These are phyloP conservation scores for Chrysolina haemoptera DNA, from an alignment of 2,888 invertebrate genomes.

Conservation along the genomic window DNA sequence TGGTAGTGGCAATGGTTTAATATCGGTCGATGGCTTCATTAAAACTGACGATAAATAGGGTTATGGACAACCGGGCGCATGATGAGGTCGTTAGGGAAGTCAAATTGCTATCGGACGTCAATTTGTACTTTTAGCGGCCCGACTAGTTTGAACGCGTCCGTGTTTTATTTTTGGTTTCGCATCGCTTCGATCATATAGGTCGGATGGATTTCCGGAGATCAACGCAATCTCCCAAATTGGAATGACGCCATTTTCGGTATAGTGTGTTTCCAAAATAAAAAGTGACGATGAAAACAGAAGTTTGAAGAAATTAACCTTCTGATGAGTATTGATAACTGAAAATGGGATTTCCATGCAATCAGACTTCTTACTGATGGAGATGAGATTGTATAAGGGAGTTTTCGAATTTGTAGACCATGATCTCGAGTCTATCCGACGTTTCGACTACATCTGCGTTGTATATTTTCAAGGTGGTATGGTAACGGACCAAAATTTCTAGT, in stretches of 20 bases:
- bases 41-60: constrained; percentile 54
- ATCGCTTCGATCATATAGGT: neutral
- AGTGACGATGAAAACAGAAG: neutral
- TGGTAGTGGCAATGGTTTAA: constrained; percentile 45
- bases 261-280: neutral
- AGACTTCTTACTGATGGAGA: no score
- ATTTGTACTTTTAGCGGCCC: constrained; percentile 34
- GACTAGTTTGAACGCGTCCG: constrained; percentile 7
- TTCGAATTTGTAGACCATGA: no score
- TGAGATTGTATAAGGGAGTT: no score
- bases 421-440: no score
- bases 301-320: neutral
- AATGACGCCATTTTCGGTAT: neutral
- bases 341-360: no score
- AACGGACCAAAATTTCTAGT: no score
- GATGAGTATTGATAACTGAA: no score
- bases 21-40: constrained; percentile 56
- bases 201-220: neutral
- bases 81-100: constrained; percentile 49
- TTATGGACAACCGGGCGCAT: constrained; percentile 49
- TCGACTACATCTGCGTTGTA: no score
- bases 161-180: constrained; percentile 8
- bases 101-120: constrained; percentile 43
- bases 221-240: neutral
- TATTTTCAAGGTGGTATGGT: no score